Evolutionary conservation across 2,888 invertebrate genomes (phyloP).

Genomic region (Hypomecis atomaria): DNA sequence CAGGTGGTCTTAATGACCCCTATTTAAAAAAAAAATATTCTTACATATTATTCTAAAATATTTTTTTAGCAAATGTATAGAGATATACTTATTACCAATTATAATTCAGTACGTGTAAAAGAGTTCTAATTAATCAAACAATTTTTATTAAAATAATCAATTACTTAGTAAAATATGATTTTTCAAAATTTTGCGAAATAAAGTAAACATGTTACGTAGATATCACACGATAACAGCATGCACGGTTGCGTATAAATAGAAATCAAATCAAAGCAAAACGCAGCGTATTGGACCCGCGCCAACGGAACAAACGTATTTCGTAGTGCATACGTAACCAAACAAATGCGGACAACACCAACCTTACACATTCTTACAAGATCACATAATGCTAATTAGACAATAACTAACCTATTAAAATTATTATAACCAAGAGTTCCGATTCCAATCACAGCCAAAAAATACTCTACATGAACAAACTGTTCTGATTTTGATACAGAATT

Average conservation of each 20-base stretch:
- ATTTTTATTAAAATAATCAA: too few relatives aligned
- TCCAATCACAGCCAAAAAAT: too few relatives aligned
- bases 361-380: slow-evolving; percentile 23
- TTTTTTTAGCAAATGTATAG: neutral
- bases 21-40: slow-evolving; percentile 15
- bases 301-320: slow-evolving; percentile 64
- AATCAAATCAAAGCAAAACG: slow-evolving; percentile 68
- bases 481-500: too few relatives aligned
- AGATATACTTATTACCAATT: too few relatives aligned
- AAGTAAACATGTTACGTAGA: slow-evolving; percentile 57
- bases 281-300: slow-evolving; percentile 63
- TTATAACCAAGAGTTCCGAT: too few relatives aligned
- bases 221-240: slow-evolving; percentile 67
- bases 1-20: slow-evolving; percentile 57
- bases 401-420: neutral
- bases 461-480: too few relatives aligned
- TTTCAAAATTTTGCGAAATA: slow-evolving; percentile 33
- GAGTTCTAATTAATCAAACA: too few relatives aligned
- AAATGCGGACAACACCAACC: slow-evolving; percentile 28
- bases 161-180: too few relatives aligned
- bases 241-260: slow-evolving; percentile 67
- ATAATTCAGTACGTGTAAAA: too few relatives aligned
- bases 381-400: slow-evolving; percentile 7
- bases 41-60: neutral
- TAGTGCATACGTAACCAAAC: slow-evolving; percentile 60